These are phyloP conservation scores for Encarsia formosa DNA, from an alignment of 2,888 invertebrate species.

Conservation along the genomic window DNA sequence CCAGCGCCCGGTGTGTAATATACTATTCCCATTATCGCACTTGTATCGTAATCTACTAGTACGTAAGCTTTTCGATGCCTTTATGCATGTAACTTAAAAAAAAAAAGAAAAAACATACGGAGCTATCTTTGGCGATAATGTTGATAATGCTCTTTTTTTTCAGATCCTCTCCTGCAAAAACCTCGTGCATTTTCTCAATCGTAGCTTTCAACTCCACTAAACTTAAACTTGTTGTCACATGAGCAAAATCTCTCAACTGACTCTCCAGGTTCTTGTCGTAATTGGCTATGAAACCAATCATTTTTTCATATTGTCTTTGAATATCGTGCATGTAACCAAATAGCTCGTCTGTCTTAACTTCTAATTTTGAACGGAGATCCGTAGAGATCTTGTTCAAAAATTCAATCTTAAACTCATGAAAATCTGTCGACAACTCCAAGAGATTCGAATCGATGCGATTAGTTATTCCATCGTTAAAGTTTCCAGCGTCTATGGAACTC, in stretches of 20 bases:
- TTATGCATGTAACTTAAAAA: no score
- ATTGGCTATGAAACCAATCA: conserved; percentile 1
- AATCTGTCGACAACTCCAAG: conserved; percentile 2
- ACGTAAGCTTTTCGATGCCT: no score
- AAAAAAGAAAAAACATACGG: no score
- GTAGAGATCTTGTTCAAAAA: conserved; percentile 1
- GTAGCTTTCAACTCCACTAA: conserved; percentile 5
- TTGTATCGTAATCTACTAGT: no score
- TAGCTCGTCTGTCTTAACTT: conserved; percentile 7
- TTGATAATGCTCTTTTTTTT: not conserved
- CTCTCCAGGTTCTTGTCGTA: not conserved
- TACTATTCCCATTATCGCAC: no score
- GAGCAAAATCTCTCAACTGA: not conserved
- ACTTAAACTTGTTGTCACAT: not conserved
- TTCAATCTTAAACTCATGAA: conserved; percentile 1
- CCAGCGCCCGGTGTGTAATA: no score
- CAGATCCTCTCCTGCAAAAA: not conserved
- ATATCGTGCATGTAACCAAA: conserved; percentile 1
- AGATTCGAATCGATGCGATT: no score
- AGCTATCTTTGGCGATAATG: not conserved
- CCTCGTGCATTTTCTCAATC: conserved; percentile 4
- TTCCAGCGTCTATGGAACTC: no score
- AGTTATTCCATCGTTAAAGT: no score
- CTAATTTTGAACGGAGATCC: conserved; percentile 4
- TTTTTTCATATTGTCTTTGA: conserved; percentile 1